Base-by-base conservation (phyloP, 2,888 invertebrate genomes). In the Ophion ventricosus region DNA sequence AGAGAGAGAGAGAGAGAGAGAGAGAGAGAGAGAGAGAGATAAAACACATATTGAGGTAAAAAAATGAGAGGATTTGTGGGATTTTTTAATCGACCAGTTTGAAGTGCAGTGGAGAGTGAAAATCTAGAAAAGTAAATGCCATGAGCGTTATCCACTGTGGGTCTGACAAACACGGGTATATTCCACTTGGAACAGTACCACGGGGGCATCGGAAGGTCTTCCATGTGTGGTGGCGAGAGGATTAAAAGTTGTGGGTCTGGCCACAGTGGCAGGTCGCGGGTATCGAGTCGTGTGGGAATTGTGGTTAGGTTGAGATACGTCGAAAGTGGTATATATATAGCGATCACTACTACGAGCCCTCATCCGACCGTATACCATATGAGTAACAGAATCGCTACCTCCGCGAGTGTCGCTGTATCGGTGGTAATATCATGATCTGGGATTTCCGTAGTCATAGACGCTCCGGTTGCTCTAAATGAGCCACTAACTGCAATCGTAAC, bases 231-330 rank as follows among this genome's bases (percentile, higher is more conserved):
- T 54, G 25, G 80, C 59, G 72, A 76, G 75, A 80, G 80, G 83
- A 83, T 83, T 80, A 83, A 80, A 83, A 83, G 83, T 83, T 80
- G 70, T 80, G 74, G 40, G 54, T 75, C 57, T 70, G 29, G 70
- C 75, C 57, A 70, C 75, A 66, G 70, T 59, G 69, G 74, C 57
- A 35, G 63, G 63, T 66, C 64, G 83, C 64, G 59, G 64, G 82
- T 83, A 69, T n/a, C 66, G 56, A 56, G 64, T 54, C 66, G 73
- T 72, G 76, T 26, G 74, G 80, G 43, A 29, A 59, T 74, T 80
- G 80, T 59, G 80, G 80, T 66, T 66, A 26, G 23, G 49, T 7
- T 29, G 74, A 64, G 83, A 70, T 74, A 75, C 49, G 63, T 63
- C 75, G 70, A 70, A 80, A 79, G 70, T 49, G 64, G 20, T 70